Evolutionary conservation across 2,797 vertebrate genomes (phyloP).

Genomic region (Acomys russatus): DNA sequence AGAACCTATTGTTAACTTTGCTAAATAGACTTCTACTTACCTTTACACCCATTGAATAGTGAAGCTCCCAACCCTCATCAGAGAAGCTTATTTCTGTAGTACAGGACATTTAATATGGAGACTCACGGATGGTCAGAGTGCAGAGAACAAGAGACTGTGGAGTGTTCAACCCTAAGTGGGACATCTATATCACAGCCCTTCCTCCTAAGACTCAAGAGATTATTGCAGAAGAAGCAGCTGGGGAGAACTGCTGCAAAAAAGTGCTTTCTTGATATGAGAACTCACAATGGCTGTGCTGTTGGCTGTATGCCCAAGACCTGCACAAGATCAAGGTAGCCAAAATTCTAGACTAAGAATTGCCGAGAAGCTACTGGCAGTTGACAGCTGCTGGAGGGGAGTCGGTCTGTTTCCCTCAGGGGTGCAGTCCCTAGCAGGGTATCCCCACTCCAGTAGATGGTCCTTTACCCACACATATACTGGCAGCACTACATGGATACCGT

Average conservation of each 20-base stretch:
- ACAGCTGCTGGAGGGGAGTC: neutral
- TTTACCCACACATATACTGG: neutral
- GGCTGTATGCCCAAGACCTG: neutral
- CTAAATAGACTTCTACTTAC: neutral
- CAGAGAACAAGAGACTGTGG: neutral
- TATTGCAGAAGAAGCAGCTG: neutral
- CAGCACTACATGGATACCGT: neutral
- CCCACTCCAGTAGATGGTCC: neutral
- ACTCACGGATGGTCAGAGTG: neutral
- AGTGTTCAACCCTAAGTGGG: neutral
- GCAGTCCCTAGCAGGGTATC: too few relatives aligned
- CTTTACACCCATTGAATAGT: neutral
- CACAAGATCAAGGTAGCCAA: neutral
- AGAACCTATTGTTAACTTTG: neutral
- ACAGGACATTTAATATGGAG: neutral
- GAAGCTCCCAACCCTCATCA: neutral
- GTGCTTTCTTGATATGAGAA: neutral
- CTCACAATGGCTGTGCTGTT: neutral
- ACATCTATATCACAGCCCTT: neutral
- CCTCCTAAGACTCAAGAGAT: neutral
- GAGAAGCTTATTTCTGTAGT: neutral
- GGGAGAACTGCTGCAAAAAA: neutral
- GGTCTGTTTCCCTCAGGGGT: neutral
- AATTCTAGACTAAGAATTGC: neutral
- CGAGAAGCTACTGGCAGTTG: neutral